Base-by-base conservation (phyloP, 1,140 invertebrate genomes). In the Drosophila suzukii region DNA sequence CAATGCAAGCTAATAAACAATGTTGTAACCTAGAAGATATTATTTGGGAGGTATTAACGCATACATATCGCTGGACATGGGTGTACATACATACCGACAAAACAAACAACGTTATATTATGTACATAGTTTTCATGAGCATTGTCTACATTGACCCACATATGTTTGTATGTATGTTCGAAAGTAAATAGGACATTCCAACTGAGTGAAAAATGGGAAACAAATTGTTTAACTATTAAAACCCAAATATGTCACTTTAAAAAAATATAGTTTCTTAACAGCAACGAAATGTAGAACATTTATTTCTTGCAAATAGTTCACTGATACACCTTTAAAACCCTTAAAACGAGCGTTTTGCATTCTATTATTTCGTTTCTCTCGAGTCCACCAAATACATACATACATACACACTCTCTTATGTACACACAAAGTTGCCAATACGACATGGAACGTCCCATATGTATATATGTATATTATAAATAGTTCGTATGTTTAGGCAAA, bases 111-210 rank as follows among this genome's bases (percentile, higher is more conserved):
- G 17, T 34, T 39, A 60, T 63, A 59, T 58, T 62, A 41, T 60
- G 60, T 39, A 43, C 38, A 43, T 59, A 43, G 38, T 43, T 60
- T 63, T 39, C 43, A 20, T 41, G 55, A 59, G 15, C 36, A 59
- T 59, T 30, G 55, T 59, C 27, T 63, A 63, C 36, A 57, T 59
- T 63, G 60, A 63, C 60, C 60, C 55, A 63, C 60, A 63, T 63
- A 63, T 63, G 56, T 51, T 20, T 13, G 32, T 51, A 51, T 17
- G 6, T 34, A 62, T 36, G 38, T 60, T 30, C 7, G 24, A 12
- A 15, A 15, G 27, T 34, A 51, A 51, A 36, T 51, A 15, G 50
- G 50, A 51, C 50, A 32, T 17, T 13, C 30, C 30, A 34, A 36
- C n/a, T 30, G 3, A n/a, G 3, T 5, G 15, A 36, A 51, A 51